Conservation (phyloP, 2,797 vertebrate species). For the Gymnoscopelus microlampas region DNA sequence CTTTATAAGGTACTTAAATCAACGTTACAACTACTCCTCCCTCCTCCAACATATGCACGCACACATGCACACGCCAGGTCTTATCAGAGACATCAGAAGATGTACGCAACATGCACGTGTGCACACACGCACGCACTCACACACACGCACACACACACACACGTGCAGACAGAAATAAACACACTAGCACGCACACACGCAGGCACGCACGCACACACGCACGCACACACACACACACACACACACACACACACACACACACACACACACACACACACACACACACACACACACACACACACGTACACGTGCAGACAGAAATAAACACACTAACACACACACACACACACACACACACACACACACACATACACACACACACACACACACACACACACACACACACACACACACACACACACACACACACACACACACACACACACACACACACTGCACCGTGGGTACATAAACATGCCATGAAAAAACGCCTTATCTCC, state of each 20-base stretch:
- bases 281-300: conserved; percentile 9
- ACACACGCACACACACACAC: conserved; percentile 9
- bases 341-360: conserved; percentile 1
- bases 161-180: too few species aligned
- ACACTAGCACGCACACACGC: background rate
- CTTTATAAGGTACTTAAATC: too few species aligned
- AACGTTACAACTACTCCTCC: too few species aligned
- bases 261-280: conserved; percentile 12
- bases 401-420: background rate
- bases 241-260: conserved; percentile 5
- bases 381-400: background rate
- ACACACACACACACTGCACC: too few species aligned
- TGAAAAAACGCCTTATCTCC: too few species aligned
- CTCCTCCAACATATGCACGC: too few species aligned
- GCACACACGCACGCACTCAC: background rate
- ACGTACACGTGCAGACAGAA: conserved; percentile 1
- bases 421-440: background rate
- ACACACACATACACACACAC: conserved; percentile 1
- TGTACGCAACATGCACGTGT: background rate
- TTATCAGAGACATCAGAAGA: too few species aligned
- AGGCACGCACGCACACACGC: background rate
- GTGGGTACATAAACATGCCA: too few species aligned
- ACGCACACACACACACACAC: conserved; percentile 6
- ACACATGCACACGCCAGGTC: too few species aligned
- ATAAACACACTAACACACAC: conserved; percentile 2